Percentiles rank a stretch among this genome's conserved stretches.
Evolutionary conservation across 2,113 vertebrate genomes (phyloP).

Genomic region (Triplophysa dalaica): DNA sequence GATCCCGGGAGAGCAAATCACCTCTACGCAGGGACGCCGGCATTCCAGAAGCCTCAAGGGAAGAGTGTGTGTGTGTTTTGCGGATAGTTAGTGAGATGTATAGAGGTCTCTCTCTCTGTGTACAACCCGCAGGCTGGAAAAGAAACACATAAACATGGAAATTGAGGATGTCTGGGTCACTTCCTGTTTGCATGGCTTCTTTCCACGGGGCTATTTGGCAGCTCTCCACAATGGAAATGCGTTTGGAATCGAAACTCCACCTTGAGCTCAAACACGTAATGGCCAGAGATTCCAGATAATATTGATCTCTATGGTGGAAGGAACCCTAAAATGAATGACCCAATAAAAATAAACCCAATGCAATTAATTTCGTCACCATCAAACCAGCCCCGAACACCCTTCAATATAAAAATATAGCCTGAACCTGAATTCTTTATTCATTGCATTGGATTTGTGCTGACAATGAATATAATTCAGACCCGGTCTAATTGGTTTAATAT

Average conservation of each 20-base stretch:
- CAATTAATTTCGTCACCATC: conserved; percentile 61
- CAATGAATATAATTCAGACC: neutral
- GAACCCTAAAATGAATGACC: conserved; percentile 49
- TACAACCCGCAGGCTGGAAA: neutral
- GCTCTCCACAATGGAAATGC: conserved; percentile 47
- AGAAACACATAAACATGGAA: conserved; percentile 19
- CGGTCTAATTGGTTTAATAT: neutral
- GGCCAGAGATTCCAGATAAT: conserved; percentile 54
- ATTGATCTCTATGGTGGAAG: conserved; percentile 52
- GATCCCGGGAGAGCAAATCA: conserved; percentile 46
- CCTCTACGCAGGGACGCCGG: conserved; percentile 41
- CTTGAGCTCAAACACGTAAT: conserved; percentile 51
- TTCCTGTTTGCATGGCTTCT: conserved; percentile 53
- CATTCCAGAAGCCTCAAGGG: conserved; percentile 39
- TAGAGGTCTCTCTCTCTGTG: neutral
- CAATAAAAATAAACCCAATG: conserved; percentile 50
- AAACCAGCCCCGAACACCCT: conserved; percentile 47
- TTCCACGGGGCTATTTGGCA: conserved; percentile 44
- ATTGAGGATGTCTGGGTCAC: conserved; percentile 39
- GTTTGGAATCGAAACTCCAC: conserved; percentile 37
- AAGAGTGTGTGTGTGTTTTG: neutral
- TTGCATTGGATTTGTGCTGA: neutral
- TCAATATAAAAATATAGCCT: conserved; percentile 34
- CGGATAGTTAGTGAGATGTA: neutral
- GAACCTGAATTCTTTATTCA: conserved; percentile 9